Evolutionary conservation across 2,888 invertebrate species (phyloP), one percentile per base, ranked within the genome.

Genomic region (Toxonevra muliebris): DNA sequence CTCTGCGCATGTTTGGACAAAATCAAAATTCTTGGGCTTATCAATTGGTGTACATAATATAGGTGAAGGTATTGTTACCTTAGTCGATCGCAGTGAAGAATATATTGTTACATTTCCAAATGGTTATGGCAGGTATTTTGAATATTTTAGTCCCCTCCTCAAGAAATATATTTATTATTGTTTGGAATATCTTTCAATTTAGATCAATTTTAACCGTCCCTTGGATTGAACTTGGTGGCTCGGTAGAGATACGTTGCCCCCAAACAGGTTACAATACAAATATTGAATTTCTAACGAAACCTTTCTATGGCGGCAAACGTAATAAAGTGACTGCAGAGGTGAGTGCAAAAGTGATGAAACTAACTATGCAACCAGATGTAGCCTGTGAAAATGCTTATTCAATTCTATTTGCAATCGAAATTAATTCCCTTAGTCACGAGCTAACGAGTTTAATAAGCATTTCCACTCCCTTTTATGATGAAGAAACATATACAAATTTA

Each of bases 11-110:
- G 95, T 99, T 62, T 99, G 98, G 94, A 99, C 99, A 8, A 98
- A 98, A 87, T 98, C 98, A 79, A 98, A 98, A 87, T 99, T 99
- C 87, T 89, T 99, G 20, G 99, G 99, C 0, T 88, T 99, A 20
- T 98, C 98, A 12, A 94, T 97, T 76, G 98, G 98, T n/a, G 95
- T 96, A 0, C 95, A 98, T 80, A 98, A 98, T 85, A 94, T 99
- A 64, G 99, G 99, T 5, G 92, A 93, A 79, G 98, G 98, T 2
- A 90, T 92, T 45, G 93, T 99, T n/a, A 93, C 93, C 4, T 88
- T 99, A 9, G 86, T 96, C 66, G 95, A 98, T 77, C 89, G 92
- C 71, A 94, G 94, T 66, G 98, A 99, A 83, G 95, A 98, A 80
- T 99, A 99, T 84, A 90, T 94, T 68, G 89, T 98, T 61, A 97